Base-by-base conservation (phyloP, 1,140 invertebrate species). In the Diachasma alloeum region DNA sequence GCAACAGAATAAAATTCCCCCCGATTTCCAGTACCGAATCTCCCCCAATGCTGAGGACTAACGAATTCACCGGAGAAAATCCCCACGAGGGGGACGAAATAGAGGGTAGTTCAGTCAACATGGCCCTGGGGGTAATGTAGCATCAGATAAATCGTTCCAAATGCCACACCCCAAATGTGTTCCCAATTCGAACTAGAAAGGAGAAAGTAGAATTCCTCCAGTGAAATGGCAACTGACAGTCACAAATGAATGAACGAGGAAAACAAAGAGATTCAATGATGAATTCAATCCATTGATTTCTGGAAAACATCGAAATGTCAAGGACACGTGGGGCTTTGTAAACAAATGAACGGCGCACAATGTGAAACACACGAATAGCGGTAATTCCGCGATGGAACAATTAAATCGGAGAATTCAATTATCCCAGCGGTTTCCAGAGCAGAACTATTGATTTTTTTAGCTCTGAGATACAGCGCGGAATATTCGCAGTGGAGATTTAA, bases 151-250 rank as follows among this genome's bases (percentile, higher is more conserved):
- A 63, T 63, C 9, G 4, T 19, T 4, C 59, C 22, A 19, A 13
- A 26, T 26, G 24, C 59, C 59, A 63, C 59, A 63, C 59, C 59
- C 59, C 53, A 59, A 59, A 59, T 59, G 53, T 59, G n/a, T 59
- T 19, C 53, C 19, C 24, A 63, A 26, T 63, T 63, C 15, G 0
- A 6, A 19, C 24, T 13, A 26, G 59, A 19, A 63, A 9, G 11
- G 59, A 63, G 59, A 63, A 19, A 19, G 22, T 31, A 22, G 24
- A 31, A 24, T 63, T 5, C 24, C 11, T 5, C 9, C 19, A 56
- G 22, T 26, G 8, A 63, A 63, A 63, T 63, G 19, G 24, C 17
- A n/a, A 53, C 17, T 19, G 48, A 46, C n/a, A 46, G 10, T 53
- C 17, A 19, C 39, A 3, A 53, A 53, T 53, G n/a, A 53, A 53